These are phyloP conservation scores for Melipona beecheii DNA, from an alignment of 2,888 invertebrate genomes.

Conservation along the genomic window DNA sequence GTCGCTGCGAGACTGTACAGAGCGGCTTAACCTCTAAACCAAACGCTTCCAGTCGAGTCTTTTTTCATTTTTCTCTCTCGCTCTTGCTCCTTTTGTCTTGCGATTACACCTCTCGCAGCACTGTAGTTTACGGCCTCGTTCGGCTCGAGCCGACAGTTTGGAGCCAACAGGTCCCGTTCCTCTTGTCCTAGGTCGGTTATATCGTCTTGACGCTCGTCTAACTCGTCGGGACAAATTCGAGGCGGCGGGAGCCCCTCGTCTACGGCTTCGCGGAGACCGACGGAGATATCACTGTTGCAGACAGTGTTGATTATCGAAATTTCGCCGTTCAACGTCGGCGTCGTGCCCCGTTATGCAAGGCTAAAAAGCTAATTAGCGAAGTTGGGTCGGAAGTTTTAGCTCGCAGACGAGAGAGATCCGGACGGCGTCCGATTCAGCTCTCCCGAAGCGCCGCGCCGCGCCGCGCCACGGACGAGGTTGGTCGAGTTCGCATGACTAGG, in stretches of 20 bases:
- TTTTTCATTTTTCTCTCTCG: background rate
- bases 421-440: constrained; percentile 9
- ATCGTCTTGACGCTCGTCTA: background rate
- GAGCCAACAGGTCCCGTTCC: background rate
- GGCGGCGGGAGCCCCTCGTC: background rate
- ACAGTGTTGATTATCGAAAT: constrained; percentile 14
- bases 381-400: constrained; percentile 20
- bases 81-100: background rate
- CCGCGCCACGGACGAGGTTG: background rate
- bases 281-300: background rate
- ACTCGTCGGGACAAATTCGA: constrained; percentile 29
- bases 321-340: background rate
- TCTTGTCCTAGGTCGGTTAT: constrained; percentile 59
- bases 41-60: constrained; percentile 1
- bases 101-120: constrained; percentile 17
- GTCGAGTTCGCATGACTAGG: constrained; percentile 26
- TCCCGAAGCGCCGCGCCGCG: background rate
- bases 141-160: constrained; percentile 16
- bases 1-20: constrained; percentile 55
- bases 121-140: constrained; percentile 50
- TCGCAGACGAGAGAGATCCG: background rate
- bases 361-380: constrained; percentile 21
- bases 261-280: no score
- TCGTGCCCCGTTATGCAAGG: background rate
- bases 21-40: constrained; percentile 53